phyloP scores from a whole-genome alignment of 2,113 vertebrate species.

The Epinephelus moara region DNA sequence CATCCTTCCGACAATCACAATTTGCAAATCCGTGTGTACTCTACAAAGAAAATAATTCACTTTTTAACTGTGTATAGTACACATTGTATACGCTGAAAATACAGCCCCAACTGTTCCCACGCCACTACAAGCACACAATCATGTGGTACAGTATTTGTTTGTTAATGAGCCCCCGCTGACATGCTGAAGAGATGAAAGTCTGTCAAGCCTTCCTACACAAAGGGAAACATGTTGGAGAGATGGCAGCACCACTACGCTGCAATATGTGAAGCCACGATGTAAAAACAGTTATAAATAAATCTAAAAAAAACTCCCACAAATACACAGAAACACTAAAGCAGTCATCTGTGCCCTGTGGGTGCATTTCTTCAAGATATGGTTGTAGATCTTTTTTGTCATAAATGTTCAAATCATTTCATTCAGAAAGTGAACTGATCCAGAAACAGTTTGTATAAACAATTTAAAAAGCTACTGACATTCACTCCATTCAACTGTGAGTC shows the following conservation, averaged over 20 bases:
- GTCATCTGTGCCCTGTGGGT: neutral
- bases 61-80: neutral
- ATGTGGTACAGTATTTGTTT: slow-evolving; percentile 27
- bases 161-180: slow-evolving; percentile 64
- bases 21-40: neutral
- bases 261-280: slow-evolving; percentile 28
- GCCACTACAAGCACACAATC: neutral
- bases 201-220: slow-evolving; percentile 55
- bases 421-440: neutral
- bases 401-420: slow-evolving; percentile 21
- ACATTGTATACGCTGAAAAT: neutral
- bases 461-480: neutral
- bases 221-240: slow-evolving; percentile 36
- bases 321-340: slow-evolving; percentile 14
- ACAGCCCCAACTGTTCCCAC: slow-evolving; percentile 6
- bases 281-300: slow-evolving; percentile 30
- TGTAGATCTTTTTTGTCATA: slow-evolving; percentile 10
- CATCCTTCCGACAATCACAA: neutral
- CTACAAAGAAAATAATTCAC: slow-evolving; percentile 7
- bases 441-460: slow-evolving; percentile 7
- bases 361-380: slow-evolving; percentile 11
- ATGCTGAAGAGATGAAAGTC: slow-evolving; percentile 60
- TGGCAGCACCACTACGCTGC: slow-evolving; percentile 21
- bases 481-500: neutral
- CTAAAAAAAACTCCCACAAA: neutral